Base-by-base conservation (phyloP, 1,140 invertebrate species). In the Listronotus bonariensis region DNA sequence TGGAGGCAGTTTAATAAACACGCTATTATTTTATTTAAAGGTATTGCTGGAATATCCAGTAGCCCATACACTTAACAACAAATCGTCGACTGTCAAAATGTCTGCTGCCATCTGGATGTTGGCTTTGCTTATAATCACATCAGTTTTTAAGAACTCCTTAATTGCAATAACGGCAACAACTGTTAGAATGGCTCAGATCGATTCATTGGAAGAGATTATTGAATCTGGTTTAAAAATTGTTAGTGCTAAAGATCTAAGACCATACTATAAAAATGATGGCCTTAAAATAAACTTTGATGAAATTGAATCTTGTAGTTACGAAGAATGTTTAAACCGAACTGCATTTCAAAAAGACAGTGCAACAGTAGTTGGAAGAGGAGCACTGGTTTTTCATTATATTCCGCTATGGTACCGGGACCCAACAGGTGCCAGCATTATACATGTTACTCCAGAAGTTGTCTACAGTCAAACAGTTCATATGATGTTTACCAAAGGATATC, bases 281-380 rank as follows among this genome's bases (percentile, higher is more conserved):
- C 8, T 36, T 36, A 36, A 36, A 36, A 3, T 8, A 36, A 36
- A 36, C 11, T 36, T 36, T 36, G 11, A 18, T n/a, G 4, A 6
- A 5, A 10, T 18, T 1, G 6, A 26, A 20, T 11, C 9, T 3
- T 49, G 46, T 31, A 49, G 12, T 31, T 17, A 49, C 26, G 12
- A n/a, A 18, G 46, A 7, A 18, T 49, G 46, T 12, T 20, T 20
- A 18, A 49, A 49, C 8, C 2, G 46, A 26, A 49, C 46, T 4
- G 46, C 46, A n/a, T 49, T 49, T n/a, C 17, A 49, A 49, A 49
- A 11, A 31, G 46, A 49, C 18, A 31, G 15, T 20, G 46, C 20
- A 3, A 8, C n/a, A 49, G 8, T 20, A 49, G 12, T 31, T 15
- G 20, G 8, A n/a, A 31, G n/a, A 31, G 18, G 9, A 20, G 8